A percentile compares a stretch with the other conserved stretches of the same genome.
These are phyloP conservation scores for Oncorhynchus keta DNA, from an alignment of 2,113 vertebrate species.

Conservation along the genomic window DNA sequence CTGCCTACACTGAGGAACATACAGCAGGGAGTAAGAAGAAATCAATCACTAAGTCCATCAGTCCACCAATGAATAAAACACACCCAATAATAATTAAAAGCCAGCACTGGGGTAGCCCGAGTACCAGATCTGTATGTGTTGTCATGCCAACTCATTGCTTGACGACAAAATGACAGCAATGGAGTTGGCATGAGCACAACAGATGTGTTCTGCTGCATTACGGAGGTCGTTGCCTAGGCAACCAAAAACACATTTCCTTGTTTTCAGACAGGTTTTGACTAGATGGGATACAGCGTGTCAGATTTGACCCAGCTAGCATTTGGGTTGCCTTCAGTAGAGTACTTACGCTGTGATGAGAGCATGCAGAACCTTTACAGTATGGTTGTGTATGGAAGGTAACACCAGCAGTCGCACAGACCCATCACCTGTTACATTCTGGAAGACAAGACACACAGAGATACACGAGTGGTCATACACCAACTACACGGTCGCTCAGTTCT, in stretches of 20 bases:
- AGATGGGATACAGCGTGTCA: too few species aligned
- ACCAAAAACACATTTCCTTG: too few species aligned
- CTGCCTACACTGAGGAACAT: conserved; percentile 67
- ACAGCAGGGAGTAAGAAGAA: too few species aligned
- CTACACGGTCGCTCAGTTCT: too few species aligned
- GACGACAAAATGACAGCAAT: too few species aligned
- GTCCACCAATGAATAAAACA: conserved; percentile 2
- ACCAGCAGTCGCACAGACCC: conserved; percentile 80
- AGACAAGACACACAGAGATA: neutral
- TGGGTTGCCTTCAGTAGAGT: neutral
- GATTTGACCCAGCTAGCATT: neutral
- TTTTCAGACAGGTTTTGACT: too few species aligned
- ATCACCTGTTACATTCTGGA: conserved; percentile 81
- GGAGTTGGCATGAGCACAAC: too few species aligned
- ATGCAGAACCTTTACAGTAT: conserved; percentile 79
- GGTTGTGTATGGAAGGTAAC: conserved; percentile 79
- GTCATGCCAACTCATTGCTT: too few species aligned
- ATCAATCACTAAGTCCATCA: neutral
- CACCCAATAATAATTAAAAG: neutral
- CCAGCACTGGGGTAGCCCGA: too few species aligned
- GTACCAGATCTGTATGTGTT: too few species aligned
- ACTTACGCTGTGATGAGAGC: conserved; percentile 84
- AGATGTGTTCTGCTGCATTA: too few species aligned
- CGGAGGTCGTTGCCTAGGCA: too few species aligned
- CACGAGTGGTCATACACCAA: neutral